phyloP scores from a whole-genome alignment of 23 tunicate genomes.

The Trididemnum clinides region DNA sequence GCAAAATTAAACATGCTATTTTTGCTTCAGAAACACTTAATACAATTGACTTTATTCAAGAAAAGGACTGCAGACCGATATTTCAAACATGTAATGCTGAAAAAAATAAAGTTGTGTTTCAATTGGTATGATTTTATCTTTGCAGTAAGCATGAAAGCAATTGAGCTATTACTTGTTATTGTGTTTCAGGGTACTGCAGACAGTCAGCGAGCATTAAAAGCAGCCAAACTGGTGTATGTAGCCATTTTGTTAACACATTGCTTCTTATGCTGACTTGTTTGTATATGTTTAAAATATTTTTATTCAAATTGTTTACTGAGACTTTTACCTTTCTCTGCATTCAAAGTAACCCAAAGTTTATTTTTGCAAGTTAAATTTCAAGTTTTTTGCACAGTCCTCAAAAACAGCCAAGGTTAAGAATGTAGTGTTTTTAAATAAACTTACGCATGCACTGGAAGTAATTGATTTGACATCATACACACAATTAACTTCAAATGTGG shows the following conservation, averaged over 20 bases:
- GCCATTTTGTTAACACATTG: neutral
- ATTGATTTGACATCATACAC: too few species aligned
- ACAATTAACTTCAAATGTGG: too few species aligned
- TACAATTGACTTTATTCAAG: conserved; percentile 81
- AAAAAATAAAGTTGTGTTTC: conserved; percentile 83
- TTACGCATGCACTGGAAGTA: too few species aligned
- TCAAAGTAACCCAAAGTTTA: too few species aligned
- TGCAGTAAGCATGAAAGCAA: neutral
- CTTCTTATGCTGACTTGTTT: neutral
- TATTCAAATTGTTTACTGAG: too few species aligned
- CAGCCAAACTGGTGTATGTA: conserved; percentile 88
- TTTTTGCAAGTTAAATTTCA: too few species aligned
- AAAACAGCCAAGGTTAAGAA: too few species aligned
- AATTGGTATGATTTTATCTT: conserved; percentile 62
- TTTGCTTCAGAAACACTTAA: conserved; percentile 36
- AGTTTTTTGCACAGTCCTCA: too few species aligned
- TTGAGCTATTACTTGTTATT: neutral
- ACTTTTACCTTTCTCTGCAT: too few species aligned
- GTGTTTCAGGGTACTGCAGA: conserved; percentile 90
- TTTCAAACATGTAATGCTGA: conserved; percentile 83
- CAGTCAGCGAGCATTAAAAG: conserved; percentile 84
- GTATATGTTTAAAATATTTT: too few species aligned
- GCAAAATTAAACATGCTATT: neutral
- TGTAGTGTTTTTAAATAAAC: too few species aligned
- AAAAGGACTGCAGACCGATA: conserved; percentile 79